Evolutionary conservation across 2,113 vertebrate genomes (phyloP).

Genomic region (Elachura formosa): DNA sequence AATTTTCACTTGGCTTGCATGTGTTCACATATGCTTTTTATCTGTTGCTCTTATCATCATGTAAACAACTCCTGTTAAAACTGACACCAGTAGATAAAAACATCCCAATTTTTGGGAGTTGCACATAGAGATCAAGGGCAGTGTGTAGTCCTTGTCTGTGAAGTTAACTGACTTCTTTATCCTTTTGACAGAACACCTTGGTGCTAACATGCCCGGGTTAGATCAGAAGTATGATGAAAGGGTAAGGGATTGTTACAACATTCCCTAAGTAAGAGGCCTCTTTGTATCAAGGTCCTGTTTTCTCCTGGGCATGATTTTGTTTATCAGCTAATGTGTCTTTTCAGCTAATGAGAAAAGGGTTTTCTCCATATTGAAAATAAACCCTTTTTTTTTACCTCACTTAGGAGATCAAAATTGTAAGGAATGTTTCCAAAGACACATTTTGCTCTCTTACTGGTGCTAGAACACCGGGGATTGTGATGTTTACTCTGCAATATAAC

Average conservation of each 20-base stretch:
- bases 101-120: neutral
- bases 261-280: constrained; percentile 23
- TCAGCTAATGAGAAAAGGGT: constrained; percentile 20
- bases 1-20: constrained; percentile 14
- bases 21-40: neutral
- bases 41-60: constrained; percentile 13
- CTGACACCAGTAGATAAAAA: neutral
- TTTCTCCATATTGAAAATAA: constrained; percentile 3
- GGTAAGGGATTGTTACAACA: constrained; percentile 25
- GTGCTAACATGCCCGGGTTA: constrained; percentile 79
- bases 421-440: constrained; percentile 58
- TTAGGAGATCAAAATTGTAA: constrained; percentile 69
- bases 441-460: constrained; percentile 61
- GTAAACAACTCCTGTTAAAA: constrained; percentile 11
- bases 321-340: constrained; percentile 64
- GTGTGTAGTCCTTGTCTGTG: neutral
- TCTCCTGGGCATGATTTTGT: constrained; percentile 31
- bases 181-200: constrained; percentile 65
- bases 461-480: constrained; percentile 53
- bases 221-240: constrained; percentile 28
- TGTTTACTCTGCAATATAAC: constrained; percentile 47
- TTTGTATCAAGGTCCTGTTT: constrained; percentile 29
- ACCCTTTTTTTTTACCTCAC: constrained; percentile 75
- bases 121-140: neutral
- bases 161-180: constrained; percentile 23